Percentiles rank a stretch among this genome's conserved stretches.
Conservation (phyloP, 1,140 invertebrate genomes). For the Melipona quadrifasciata region DNA sequence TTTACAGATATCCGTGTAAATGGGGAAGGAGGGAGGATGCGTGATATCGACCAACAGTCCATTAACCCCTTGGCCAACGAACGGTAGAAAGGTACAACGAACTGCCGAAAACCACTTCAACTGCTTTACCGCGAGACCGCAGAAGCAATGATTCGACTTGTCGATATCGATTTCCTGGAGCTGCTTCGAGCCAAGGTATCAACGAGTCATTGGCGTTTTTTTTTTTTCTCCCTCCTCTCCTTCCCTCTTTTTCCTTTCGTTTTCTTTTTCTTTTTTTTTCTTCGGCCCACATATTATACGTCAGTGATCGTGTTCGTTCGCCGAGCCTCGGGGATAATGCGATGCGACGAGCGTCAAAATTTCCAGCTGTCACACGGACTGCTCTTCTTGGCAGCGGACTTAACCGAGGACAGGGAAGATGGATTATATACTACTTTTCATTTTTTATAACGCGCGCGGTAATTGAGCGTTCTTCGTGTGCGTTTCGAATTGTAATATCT, state of each 20-base stretch:
- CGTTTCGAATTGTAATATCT: background rate
- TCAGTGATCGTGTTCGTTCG: background rate
- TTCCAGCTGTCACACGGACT: background rate
- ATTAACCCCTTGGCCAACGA: slow-evolving; percentile 64
- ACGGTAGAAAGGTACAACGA: slow-evolving; percentile 45
- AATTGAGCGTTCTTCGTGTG: background rate
- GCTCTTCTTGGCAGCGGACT: background rate
- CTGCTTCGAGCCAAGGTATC: background rate
- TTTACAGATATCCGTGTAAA: background rate
- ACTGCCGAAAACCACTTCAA: slow-evolving; percentile 57
- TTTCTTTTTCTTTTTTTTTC: background rate
- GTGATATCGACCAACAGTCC: slow-evolving; percentile 72
- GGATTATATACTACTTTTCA: background rate
- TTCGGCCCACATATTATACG: background rate
- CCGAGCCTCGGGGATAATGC: background rate
- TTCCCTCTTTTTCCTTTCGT: no score
- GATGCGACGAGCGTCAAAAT: slow-evolving; percentile 10
- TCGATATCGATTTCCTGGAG: slow-evolving; percentile 22
- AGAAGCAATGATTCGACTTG: slow-evolving; percentile 26
- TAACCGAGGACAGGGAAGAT: background rate
- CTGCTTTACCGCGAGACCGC: slow-evolving; percentile 46
- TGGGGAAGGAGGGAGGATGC: slow-evolving; percentile 26
- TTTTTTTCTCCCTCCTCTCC: no score
- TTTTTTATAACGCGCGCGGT: background rate
- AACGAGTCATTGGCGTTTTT: background rate